Base-by-base conservation (phyloP, 2,888 invertebrate genomes). In the Trisateles emortualis region DNA sequence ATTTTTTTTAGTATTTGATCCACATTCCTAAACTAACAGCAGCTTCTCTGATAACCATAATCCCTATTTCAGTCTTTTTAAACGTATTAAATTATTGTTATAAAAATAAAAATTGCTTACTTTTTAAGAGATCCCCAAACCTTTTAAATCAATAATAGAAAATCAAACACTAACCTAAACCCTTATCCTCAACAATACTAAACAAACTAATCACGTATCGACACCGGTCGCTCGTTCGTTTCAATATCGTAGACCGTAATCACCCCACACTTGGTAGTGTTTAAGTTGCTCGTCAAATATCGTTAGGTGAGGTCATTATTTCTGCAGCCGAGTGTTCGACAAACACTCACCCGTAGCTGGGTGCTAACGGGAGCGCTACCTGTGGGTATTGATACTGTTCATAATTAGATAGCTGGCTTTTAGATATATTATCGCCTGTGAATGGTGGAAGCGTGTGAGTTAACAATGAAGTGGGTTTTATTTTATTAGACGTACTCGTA, bases 301-400 rank as follows among this genome's bases (percentile, higher is more conserved):
- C 68, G 76, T 73, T 78, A 76, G 77, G 71, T 60, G 75, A 73
- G 76, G 73, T 77, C 74, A 82, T 83, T 82, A 83, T 76, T 77
- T 74, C 74, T 65, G 59, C 69, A 55, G 55, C 64, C 39, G 62
- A 80, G 78, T 64, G 76, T 67, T 58, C 26, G 36, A 49, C 74
- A 78, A 74, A 79, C 78, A 78, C 65, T 61, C 39, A 63, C 52
- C 59, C 64, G 3, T 4, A 8, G 26, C 59, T 54, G 59, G 49
- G 57, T 32, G 54, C 46, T 59, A 56, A 58, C 56, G 43, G 35
- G 29, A 17, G 8, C 14, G 33, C 17, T 22, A 42, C 49, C 52
- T 50, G 48, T 66, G 65, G 51, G 58, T 45, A 50, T 54, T 47
- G 50, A 33, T 45, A n/a, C 19, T 29, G 53, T 42, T 52, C 36